Percentiles rank a stretch among this genome's conserved stretches.
Evolutionary conservation across 2,113 vertebrate species (phyloP).

Genomic region (Polypterus bichir): DNA sequence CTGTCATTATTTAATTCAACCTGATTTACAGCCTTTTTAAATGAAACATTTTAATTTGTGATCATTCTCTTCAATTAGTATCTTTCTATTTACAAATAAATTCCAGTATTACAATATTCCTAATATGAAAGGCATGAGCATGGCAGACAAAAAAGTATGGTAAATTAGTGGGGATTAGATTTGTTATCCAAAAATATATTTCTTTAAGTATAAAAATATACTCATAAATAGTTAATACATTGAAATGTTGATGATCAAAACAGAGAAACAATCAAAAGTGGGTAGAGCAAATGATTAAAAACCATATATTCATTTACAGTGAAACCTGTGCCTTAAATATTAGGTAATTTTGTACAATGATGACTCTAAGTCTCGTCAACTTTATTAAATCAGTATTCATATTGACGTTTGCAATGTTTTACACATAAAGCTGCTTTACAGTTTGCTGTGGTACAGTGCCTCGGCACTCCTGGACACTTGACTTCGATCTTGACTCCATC

Average conservation of each 20-base stretch:
- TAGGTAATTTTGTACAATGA: constrained; percentile 1
- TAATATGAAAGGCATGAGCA: not conserved
- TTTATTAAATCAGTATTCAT: constrained; percentile 4
- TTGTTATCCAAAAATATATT: no score
- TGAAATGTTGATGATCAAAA: no score
- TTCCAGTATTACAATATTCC: constrained; percentile 10
- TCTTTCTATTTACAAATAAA: not conserved
- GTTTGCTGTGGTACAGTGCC: no score
- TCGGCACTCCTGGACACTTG: no score
- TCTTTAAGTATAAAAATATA: no score
- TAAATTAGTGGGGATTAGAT: no score
- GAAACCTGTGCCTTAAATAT: not conserved
- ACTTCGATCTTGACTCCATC: no score
- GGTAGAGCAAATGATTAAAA: no score
- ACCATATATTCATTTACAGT: not conserved
- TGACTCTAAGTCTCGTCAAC: constrained; percentile 7
- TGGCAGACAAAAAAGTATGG: no score
- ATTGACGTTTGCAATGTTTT: not conserved
- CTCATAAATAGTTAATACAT: no score
- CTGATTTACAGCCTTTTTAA: no score
- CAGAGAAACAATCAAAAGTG: no score
- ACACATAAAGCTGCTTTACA: constrained; percentile 21
- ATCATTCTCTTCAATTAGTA: constrained; percentile 4
- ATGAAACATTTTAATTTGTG: not conserved
- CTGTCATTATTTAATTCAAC: constrained; percentile 8